Evolutionary conservation across 2,888 invertebrate species (phyloP).

Genomic region (Phrixothrix hirtus): DNA sequence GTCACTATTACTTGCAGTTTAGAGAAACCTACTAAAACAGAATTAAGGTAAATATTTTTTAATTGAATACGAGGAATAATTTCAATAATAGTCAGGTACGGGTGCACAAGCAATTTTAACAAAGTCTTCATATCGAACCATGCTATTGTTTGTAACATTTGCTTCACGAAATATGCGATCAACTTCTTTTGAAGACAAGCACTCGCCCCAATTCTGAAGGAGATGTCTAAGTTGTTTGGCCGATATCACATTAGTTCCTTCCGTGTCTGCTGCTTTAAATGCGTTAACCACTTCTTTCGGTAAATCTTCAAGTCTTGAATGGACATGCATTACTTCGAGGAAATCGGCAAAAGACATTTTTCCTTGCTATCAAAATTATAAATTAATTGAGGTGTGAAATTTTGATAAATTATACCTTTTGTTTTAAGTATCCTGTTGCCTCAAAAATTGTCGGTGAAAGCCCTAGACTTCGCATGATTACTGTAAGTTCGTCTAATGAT

Average conservation of each 20-base stretch:
- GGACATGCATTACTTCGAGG: slow-evolving; percentile 91
- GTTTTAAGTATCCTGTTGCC: slow-evolving; percentile 78
- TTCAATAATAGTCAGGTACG: slow-evolving; percentile 87
- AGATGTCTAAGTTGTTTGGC: slow-evolving; percentile 84
- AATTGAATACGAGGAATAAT: no score
- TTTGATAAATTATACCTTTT: slow-evolving; percentile 52
- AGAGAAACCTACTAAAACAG: neutral
- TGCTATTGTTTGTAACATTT: slow-evolving; percentile 77
- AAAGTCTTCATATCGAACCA: slow-evolving; percentile 88
- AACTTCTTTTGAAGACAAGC: slow-evolving; percentile 73
- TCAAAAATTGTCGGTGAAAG: slow-evolving; percentile 93
- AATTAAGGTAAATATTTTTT: slow-evolving; percentile 4
- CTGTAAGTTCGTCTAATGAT: slow-evolving; percentile 85
- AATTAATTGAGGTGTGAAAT: neutral
- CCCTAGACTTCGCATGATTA: slow-evolving; percentile 93
- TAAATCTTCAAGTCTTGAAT: slow-evolving; percentile 80
- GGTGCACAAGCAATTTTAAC: slow-evolving; percentile 92
- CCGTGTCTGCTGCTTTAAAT: slow-evolving; percentile 82
- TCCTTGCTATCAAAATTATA: slow-evolving; percentile 62
- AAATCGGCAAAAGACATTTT: slow-evolving; percentile 96
- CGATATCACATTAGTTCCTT: slow-evolving; percentile 73
- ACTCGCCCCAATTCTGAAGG: slow-evolving; percentile 91
- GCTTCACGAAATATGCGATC: slow-evolving; percentile 92
- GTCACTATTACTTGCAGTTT: neutral
- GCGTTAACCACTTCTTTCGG: slow-evolving; percentile 86